These are phyloP conservation scores for Clusia tigrina DNA, from an alignment of 2,888 invertebrate species.

Conservation along the genomic window DNA sequence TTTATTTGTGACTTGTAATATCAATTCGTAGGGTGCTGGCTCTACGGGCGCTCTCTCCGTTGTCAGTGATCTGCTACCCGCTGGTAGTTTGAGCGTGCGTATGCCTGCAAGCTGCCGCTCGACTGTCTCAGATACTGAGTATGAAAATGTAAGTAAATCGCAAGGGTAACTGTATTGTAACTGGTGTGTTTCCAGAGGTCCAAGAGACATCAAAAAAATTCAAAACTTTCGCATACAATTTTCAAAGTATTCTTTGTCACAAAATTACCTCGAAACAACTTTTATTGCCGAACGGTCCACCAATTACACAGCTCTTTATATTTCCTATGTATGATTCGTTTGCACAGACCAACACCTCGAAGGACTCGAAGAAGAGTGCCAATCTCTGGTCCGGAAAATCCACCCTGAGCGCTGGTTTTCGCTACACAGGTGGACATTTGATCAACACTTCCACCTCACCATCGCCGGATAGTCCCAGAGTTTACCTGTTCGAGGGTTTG, in stretches of 20 bases:
- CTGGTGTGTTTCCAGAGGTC: neutral
- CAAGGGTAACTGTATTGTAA: neutral
- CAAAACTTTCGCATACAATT: too few species aligned
- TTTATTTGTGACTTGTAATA: slow-evolving; percentile 56
- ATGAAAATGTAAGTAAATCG: slow-evolving; percentile 79
- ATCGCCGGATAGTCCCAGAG: slow-evolving; percentile 87
- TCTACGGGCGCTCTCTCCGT: slow-evolving; percentile 68
- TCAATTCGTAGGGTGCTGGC: slow-evolving; percentile 69
- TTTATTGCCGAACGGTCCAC: too few species aligned
- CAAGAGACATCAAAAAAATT: too few species aligned
- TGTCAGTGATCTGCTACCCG: slow-evolving; percentile 68
- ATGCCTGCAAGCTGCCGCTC: slow-evolving; percentile 81
- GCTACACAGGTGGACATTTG: slow-evolving; percentile 86
- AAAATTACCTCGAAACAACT: too few species aligned
- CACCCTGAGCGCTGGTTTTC: slow-evolving; percentile 83
- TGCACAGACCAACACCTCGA: slow-evolving; percentile 64
- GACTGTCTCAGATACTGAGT: slow-evolving; percentile 93
- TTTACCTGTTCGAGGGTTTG: slow-evolving; percentile 91
- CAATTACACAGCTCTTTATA: too few species aligned
- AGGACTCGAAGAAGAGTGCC: slow-evolving; percentile 78
- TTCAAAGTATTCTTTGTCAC: too few species aligned
- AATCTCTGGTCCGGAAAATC: slow-evolving; percentile 95
- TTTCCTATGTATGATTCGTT: too few species aligned
- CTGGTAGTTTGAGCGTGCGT: slow-evolving; percentile 68
- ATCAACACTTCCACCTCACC: slow-evolving; percentile 82